Base-by-base conservation (phyloP, 1,140 invertebrate species). In the Drosophila pachea region DNA sequence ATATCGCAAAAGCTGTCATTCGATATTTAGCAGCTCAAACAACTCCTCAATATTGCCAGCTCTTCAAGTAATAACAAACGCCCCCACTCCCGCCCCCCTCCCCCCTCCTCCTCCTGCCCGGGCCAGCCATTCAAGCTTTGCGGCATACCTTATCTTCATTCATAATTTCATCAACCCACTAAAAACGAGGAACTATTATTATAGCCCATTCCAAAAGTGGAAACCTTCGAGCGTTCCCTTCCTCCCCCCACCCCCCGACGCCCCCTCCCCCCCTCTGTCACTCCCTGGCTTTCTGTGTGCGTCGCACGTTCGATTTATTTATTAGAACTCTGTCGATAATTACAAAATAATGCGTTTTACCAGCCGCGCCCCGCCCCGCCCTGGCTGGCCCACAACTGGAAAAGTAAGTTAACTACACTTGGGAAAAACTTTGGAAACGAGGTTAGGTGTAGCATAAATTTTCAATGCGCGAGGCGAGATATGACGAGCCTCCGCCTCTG, bases 241-340 rank as follows among this genome's bases (percentile, higher is more conserved):
- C 22, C 22, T 22, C 22, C 22, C 22, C 3, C 22, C n/a, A 65
- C 71, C 68, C 62, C 73, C 61, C 78, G 66, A 72, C 60, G 78
- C 54, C 66, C 32, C 50, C 31, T 45, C 40, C 12, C 8, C 5
- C 12, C n/a, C 22, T 22, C 22, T 69, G 16, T 43, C 31, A 31
- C 40, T 12, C 8, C 3, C 12, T 6, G 0, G n/a, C 7, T 43
- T 33, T 48, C 14, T 33, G 48, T 36, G 31, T 33, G 29, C 50
- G 67, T 61, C 53, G 59, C 35, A 45, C 54, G 43, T 42, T 48
- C 68, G 56, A 54, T 69, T 84, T 84, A 86, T 86, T 86, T 86
- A 86, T 86, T 86, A 86, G 81, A 86, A 86, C 77, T 86, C 81
- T 81, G 77, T 86, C 81, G 81, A 86, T 86, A 86, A 86, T 86